phyloP scores from a whole-genome alignment of 2,888 invertebrate genomes.

The Ochropleura leucogaster region DNA sequence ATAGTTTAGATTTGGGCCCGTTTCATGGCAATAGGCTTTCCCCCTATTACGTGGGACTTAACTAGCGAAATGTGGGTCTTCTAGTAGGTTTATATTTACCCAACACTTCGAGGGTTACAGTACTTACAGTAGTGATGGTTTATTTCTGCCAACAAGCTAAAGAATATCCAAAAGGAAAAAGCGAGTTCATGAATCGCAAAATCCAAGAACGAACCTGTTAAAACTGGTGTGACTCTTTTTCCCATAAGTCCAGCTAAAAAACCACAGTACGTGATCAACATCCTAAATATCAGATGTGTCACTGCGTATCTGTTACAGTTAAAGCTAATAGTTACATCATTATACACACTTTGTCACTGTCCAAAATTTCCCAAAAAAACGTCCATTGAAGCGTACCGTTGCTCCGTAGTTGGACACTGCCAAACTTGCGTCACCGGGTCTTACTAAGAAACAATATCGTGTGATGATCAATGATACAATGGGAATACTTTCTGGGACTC shows the following conservation, averaged over 20 bases:
- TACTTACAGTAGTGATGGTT: background rate
- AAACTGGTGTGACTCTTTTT: constrained; percentile 7
- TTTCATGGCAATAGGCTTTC: background rate
- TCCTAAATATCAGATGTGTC: constrained; percentile 47
- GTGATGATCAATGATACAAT: constrained; percentile 58
- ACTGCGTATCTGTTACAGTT: constrained; percentile 19
- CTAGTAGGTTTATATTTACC: too few relatives aligned
- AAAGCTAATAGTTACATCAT: constrained; percentile 20
- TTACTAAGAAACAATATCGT: constrained; percentile 61
- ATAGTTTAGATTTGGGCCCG: background rate
- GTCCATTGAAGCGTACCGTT: constrained; percentile 31
- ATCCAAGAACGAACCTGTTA: background rate
- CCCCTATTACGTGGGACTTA: background rate
- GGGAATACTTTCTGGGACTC: constrained; percentile 58
- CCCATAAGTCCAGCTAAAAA: constrained; percentile 8
- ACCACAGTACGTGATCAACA: constrained; percentile 18
- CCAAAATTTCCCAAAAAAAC: constrained; percentile 50
- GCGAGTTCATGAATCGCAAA: background rate
- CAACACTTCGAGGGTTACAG: background rate
- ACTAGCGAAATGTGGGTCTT: background rate
- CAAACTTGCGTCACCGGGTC: constrained; percentile 50
- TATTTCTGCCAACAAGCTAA: background rate
- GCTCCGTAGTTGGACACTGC: constrained; percentile 14
- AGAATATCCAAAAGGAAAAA: background rate
- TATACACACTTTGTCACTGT: constrained; percentile 12